These are phyloP conservation scores for Eira barbara DNA, from an alignment of 2,113 vertebrate genomes.

Conservation along the genomic window DNA sequence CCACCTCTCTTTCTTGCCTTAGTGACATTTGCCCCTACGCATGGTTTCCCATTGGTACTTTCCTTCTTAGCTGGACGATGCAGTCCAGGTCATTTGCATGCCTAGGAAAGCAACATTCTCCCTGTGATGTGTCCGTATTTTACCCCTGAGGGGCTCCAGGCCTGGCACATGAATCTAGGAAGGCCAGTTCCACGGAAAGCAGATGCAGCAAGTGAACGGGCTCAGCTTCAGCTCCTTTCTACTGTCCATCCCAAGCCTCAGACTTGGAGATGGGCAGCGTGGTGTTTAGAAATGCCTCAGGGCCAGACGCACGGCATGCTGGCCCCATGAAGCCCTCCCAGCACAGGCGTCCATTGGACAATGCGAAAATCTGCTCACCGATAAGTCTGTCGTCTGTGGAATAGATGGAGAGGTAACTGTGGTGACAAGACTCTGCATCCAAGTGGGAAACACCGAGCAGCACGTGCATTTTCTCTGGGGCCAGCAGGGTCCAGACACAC, in stretches of 20 bases:
- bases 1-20: background rate
- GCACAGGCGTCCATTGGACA: background rate
- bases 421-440: slow-evolving; percentile 82
- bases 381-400: slow-evolving; percentile 75
- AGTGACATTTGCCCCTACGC: background rate
- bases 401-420: slow-evolving; percentile 83
- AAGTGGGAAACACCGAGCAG: slow-evolving; percentile 84
- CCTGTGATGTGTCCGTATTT: background rate
- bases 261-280: background rate
- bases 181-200: background rate
- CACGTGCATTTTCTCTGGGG: slow-evolving; percentile 76
- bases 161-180: background rate
- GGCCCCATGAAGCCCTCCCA: background rate
- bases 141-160: background rate
- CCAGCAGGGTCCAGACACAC: slow-evolving; percentile 84
- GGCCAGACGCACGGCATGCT: background rate
- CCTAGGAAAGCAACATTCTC: background rate
- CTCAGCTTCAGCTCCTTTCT: background rate
- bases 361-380: slow-evolving; percentile 79
- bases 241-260: background rate
- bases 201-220: background rate
- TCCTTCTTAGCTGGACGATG: background rate
- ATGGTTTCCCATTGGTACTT: background rate
- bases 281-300: background rate
- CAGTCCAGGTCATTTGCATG: background rate